phyloP scores from a whole-genome alignment of 2,888 invertebrate genomes.

The Melieria picta region DNA sequence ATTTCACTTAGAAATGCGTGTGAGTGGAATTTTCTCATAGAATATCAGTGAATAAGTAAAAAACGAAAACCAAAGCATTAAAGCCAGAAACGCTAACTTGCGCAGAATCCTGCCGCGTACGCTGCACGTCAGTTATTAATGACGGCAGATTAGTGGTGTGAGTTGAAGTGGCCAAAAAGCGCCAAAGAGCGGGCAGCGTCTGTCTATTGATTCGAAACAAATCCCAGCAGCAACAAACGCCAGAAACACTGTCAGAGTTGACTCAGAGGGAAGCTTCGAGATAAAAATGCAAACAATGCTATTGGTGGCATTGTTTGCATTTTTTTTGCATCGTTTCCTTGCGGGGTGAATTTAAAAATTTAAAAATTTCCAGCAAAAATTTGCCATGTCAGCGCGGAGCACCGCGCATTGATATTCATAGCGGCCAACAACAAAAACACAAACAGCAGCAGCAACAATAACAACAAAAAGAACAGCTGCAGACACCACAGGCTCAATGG shows the following conservation, averaged over 20 bases:
- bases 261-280: too few relatives aligned
- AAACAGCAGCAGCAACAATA: conserved; percentile 10
- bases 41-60: background rate
- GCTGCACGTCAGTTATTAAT: conserved; percentile 13
- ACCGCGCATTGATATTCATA: background rate
- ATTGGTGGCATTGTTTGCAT: too few relatives aligned
- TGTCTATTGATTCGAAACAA: too few relatives aligned
- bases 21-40: background rate
- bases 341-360: too few relatives aligned
- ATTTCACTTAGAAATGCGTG: too few relatives aligned
- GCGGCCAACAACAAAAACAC: conserved; percentile 34
- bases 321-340: too few relatives aligned
- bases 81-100: background rate
- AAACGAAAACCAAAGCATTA: background rate
- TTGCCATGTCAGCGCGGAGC: too few relatives aligned
- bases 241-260: too few relatives aligned
- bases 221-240: too few relatives aligned
- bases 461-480: conserved; percentile 6
- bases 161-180: background rate
- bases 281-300: too few relatives aligned
- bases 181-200: too few relatives aligned
- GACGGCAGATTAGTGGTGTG: conserved; percentile 13
- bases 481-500: background rate
- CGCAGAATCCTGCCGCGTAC: background rate
- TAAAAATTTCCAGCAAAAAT: too few relatives aligned